Evolutionary conservation across 2,888 invertebrate species (phyloP).

Genomic region (Hirtodrosophila alboralis): DNA sequence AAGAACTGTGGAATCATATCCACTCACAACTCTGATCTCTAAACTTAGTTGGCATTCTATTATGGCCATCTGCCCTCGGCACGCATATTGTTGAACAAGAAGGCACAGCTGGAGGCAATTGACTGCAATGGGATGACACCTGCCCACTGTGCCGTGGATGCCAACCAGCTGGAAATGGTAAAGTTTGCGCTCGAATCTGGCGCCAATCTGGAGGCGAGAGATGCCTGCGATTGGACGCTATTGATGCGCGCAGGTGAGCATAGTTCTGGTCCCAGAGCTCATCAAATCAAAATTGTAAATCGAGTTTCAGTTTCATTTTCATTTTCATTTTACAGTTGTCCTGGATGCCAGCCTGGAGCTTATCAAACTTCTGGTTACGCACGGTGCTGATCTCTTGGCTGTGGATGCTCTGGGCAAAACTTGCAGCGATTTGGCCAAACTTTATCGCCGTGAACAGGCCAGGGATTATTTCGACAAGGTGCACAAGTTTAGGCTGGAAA

Average conservation of each 20-base stretch:
- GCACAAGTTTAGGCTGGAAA: slow-evolving; percentile 49
- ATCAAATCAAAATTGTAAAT: neutral
- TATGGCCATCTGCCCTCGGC: slow-evolving; percentile 82
- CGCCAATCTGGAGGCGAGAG: slow-evolving; percentile 80
- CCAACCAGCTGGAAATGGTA: slow-evolving; percentile 81
- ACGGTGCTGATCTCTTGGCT: slow-evolving; percentile 74
- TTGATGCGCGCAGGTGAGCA: slow-evolving; percentile 81
- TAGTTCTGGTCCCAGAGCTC: too few relatives aligned
- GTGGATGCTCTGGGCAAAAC: slow-evolving; percentile 73
- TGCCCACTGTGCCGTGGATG: slow-evolving; percentile 83
- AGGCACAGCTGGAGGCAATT: slow-evolving; percentile 80
- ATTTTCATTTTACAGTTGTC: slow-evolving; percentile 61
- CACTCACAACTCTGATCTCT: neutral
- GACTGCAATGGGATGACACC: slow-evolving; percentile 83
- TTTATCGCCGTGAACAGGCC: slow-evolving; percentile 72
- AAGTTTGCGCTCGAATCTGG: slow-evolving; percentile 82
- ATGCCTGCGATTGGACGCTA: slow-evolving; percentile 82
- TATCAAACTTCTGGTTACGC: slow-evolving; percentile 78
- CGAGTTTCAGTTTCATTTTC: slow-evolving; percentile 4
- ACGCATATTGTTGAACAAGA: slow-evolving; percentile 82
- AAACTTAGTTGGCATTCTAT: slow-evolving; percentile 81
- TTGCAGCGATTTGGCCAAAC: slow-evolving; percentile 78
- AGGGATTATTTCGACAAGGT: slow-evolving; percentile 74
- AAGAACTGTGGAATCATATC: too few relatives aligned
- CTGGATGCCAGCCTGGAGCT: slow-evolving; percentile 79